Percentiles rank a stretch among this genome's conserved stretches.
Evolutionary conservation across 2,888 invertebrate species (phyloP).

Genomic region (Agonopterix alstromeriana): DNA sequence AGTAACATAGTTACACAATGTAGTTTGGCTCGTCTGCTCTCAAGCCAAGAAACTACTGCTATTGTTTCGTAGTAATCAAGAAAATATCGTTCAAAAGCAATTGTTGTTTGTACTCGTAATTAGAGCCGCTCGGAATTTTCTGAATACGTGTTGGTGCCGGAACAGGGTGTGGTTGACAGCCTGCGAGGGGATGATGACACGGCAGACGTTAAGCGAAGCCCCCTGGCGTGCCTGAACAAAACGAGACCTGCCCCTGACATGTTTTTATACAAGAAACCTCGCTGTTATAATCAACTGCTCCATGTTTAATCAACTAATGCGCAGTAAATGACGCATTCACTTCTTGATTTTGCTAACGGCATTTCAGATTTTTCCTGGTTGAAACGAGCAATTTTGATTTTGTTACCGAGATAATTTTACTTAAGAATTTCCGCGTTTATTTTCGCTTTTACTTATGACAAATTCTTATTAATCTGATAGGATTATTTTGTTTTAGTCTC

Average conservation of each 20-base stretch:
- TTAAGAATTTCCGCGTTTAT: too few species aligned
- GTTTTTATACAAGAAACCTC: neutral
- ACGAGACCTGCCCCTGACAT: neutral
- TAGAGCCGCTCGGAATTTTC: slow-evolving; percentile 16
- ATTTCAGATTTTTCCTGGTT: neutral
- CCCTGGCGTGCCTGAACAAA: slow-evolving; percentile 12
- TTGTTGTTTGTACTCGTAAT: slow-evolving; percentile 28
- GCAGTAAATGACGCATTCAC: slow-evolving; percentile 7
- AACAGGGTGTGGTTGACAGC: slow-evolving; percentile 20
- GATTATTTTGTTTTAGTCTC: too few species aligned
- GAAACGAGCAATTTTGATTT: too few species aligned
- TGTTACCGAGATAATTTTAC: too few species aligned
- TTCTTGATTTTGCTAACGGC: slow-evolving; percentile 4
- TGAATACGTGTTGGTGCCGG: slow-evolving; percentile 7
- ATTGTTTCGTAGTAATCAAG: neutral
- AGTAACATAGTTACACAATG: too few species aligned
- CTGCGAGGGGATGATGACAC: slow-evolving; percentile 21
- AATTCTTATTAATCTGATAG: too few species aligned
- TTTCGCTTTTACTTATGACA: too few species aligned
- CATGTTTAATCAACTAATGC: slow-evolving; percentile 9
- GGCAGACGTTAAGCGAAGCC: slow-evolving; percentile 7
- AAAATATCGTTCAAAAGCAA: slow-evolving; percentile 6
- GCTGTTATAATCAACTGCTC: neutral
- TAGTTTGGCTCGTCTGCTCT: too few species aligned
- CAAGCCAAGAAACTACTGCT: neutral